Percentiles rank a stretch among this genome's conserved stretches.
phyloP scores from a whole-genome alignment of 2,113 vertebrate genomes.

The Menidia beryllina region DNA sequence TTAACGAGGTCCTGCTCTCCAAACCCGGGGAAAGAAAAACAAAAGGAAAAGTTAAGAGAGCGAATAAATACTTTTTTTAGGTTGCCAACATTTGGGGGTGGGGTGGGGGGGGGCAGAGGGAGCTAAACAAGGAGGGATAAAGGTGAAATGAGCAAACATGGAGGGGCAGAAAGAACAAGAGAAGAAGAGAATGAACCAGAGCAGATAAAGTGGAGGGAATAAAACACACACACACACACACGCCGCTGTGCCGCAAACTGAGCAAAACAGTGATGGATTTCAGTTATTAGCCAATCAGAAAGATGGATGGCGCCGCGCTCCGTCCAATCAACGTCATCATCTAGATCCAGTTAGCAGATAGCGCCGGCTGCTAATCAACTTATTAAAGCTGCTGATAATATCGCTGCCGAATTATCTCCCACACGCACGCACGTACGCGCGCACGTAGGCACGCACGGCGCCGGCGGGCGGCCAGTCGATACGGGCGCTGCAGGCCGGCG shows the following conservation, averaged over 20 bases:
- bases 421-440: constrained; percentile 71
- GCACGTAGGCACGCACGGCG: constrained; percentile 27
- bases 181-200: constrained; percentile 46
- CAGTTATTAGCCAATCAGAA: constrained; percentile 99
- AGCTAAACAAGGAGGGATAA: background rate
- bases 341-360: constrained; percentile 99
- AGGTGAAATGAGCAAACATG: constrained; percentile 21
- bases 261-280: constrained; percentile 97
- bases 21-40: background rate
- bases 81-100: background rate
- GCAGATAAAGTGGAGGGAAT: constrained; percentile 54
- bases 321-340: constrained; percentile 99
- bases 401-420: constrained; percentile 90
- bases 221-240: constrained; percentile 38
- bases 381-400: constrained; percentile 98
- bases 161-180: constrained; percentile 11
- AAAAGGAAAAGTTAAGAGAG: constrained; percentile 2
- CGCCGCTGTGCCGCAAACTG: constrained; percentile 66
- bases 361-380: constrained; percentile 92
- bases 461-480: constrained; percentile 87
- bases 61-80: background rate
- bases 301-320: constrained; percentile 96
- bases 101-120: background rate
- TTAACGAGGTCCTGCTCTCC: background rate
- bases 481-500: constrained; percentile 95